phyloP scores from a whole-genome alignment of 35 echinoderm and acorn worm species.

The Apostichopus japonicus region DNA sequence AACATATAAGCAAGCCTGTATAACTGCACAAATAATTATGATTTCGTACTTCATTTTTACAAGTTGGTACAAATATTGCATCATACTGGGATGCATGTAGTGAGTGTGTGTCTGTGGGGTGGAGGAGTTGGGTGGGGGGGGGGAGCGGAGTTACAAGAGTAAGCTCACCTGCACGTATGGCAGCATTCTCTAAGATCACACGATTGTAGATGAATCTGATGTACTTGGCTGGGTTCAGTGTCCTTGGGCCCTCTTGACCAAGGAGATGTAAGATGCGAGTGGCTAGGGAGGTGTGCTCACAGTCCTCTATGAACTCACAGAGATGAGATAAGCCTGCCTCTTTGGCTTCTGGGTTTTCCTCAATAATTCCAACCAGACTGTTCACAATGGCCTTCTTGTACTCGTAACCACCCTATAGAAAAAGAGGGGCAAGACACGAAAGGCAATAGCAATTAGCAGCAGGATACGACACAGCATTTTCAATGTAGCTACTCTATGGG shows the following conservation, averaged over 20 bases:
- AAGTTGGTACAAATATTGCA: too few species aligned
- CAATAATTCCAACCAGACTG: slow-evolving; percentile 91
- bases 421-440: background rate
- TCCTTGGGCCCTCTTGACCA: slow-evolving; percentile 92
- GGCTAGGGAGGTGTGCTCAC: slow-evolving; percentile 94
- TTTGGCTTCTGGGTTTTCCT: slow-evolving; percentile 95
- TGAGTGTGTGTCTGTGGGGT: too few species aligned
- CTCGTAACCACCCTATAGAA: slow-evolving; percentile 88
- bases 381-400: slow-evolving; percentile 98
- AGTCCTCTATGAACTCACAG: slow-evolving; percentile 99
- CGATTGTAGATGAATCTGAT: slow-evolving; percentile 99
- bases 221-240: slow-evolving; percentile 92
- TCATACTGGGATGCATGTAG: too few species aligned
- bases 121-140: background rate
- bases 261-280: slow-evolving; percentile 95
- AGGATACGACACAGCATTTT: too few species aligned
- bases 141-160: background rate
- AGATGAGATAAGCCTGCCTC: slow-evolving; percentile 93
- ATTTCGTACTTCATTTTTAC: too few species aligned
- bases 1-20: too few species aligned
- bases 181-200: slow-evolving; percentile 97
- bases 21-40: too few species aligned
- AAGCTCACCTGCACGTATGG: slow-evolving; percentile 92
- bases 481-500: too few species aligned
- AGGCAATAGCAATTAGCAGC: too few species aligned